Conservation (phyloP, 2,113 vertebrate species). For the Apteryx mantelli region DNA sequence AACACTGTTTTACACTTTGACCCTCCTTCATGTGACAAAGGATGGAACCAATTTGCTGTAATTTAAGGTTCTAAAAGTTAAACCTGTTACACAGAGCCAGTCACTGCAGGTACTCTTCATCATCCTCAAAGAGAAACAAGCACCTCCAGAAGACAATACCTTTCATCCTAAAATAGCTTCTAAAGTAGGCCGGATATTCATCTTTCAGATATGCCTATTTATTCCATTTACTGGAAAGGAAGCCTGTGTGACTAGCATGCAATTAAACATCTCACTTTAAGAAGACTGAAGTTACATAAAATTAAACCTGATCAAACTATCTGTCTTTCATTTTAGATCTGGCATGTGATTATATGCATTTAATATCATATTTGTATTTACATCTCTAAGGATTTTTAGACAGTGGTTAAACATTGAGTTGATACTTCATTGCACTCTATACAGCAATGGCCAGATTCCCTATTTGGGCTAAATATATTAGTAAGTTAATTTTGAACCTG, state of each 20-base stretch:
- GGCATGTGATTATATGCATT: not conserved
- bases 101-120: not conserved
- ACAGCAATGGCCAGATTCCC: not conserved
- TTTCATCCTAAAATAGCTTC: slow-evolving; percentile 62
- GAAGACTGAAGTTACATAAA: slow-evolving; percentile 8
- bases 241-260: slow-evolving; percentile 51
- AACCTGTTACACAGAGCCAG: not conserved
- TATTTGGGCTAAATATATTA: not conserved
- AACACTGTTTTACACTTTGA: not conserved
- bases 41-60: not conserved
- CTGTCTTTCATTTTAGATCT: not conserved
- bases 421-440: not conserved
- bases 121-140: slow-evolving; percentile 24
- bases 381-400: not conserved
- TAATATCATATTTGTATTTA: not conserved
- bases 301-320: slow-evolving; percentile 10
- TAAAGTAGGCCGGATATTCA: slow-evolving; percentile 68
- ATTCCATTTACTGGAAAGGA: slow-evolving; percentile 48
- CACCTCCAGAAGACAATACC: not conserved
- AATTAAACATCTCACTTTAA: slow-evolving; percentile 45
- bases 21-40: not conserved
- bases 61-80: slow-evolving; percentile 11
- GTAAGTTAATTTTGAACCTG: not conserved
- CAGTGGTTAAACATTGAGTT: not conserved
- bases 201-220: slow-evolving; percentile 59